phyloP scores from a whole-genome alignment of 2,797 vertebrate genomes.

The Sebastes taczanowskii region DNA sequence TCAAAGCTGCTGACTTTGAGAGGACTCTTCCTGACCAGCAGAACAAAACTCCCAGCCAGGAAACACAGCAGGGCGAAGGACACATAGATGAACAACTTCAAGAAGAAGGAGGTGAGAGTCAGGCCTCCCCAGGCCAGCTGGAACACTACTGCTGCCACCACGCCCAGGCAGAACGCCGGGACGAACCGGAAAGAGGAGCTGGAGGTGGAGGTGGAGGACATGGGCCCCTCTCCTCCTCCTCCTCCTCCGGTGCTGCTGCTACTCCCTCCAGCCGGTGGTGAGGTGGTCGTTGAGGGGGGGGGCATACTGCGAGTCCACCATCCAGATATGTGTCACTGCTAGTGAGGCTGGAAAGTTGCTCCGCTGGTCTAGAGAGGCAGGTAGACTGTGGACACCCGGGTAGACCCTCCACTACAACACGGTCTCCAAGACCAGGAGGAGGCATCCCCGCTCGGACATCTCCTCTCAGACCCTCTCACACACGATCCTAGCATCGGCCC shows the following conservation, averaged over 20 bases:
- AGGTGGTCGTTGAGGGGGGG: slow-evolving; percentile 64
- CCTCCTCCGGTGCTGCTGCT: slow-evolving; percentile 40
- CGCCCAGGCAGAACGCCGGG: slow-evolving; percentile 78
- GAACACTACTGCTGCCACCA: slow-evolving; percentile 78
- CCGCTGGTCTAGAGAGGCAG: slow-evolving; percentile 18
- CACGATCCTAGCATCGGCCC: slow-evolving; percentile 45
- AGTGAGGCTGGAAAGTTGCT: slow-evolving; percentile 37
- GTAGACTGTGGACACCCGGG: slow-evolving; percentile 34
- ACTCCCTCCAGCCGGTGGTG: slow-evolving; percentile 57
- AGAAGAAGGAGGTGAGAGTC: slow-evolving; percentile 81
- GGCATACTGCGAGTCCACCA: slow-evolving; percentile 79
- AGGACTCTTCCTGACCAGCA: slow-evolving; percentile 81
- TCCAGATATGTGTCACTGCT: slow-evolving; percentile 69
- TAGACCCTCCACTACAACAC: slow-evolving; percentile 59
- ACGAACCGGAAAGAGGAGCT: slow-evolving; percentile 72
- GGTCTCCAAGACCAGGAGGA: slow-evolving; percentile 45
- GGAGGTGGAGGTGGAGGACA: slow-evolving; percentile 61
- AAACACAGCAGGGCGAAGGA: slow-evolving; percentile 84
- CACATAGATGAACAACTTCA: slow-evolving; percentile 84
- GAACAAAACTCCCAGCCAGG: slow-evolving; percentile 79
- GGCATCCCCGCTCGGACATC: slow-evolving; percentile 77
- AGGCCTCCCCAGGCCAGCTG: slow-evolving; percentile 82
- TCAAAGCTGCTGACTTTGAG: slow-evolving; percentile 78
- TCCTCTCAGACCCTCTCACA: slow-evolving; percentile 48
- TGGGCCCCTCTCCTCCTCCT: slow-evolving; percentile 60